phyloP scores from a whole-genome alignment of 2,797 vertebrate species.

The Syngnathus rostellatus region DNA sequence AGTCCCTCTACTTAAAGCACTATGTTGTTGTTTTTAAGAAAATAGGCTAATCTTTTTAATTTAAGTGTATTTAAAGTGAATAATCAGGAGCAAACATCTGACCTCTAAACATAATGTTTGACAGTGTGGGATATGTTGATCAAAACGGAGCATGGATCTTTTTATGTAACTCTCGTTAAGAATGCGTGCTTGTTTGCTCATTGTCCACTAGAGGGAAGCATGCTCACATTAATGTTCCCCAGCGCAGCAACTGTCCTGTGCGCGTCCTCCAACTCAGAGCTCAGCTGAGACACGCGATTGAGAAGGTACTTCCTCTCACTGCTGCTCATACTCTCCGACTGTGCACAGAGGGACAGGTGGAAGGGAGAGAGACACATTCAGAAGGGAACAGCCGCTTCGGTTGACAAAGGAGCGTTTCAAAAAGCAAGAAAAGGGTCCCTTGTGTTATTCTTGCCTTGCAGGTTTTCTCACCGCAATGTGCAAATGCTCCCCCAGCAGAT shows the following conservation, averaged over 20 bases:
- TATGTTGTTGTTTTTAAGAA: not conserved
- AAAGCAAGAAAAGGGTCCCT: not conserved
- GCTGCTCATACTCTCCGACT: slow-evolving; percentile 59
- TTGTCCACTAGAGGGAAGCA: slow-evolving; percentile 46
- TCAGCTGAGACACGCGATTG: slow-evolving; percentile 59
- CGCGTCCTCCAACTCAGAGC: slow-evolving; percentile 58
- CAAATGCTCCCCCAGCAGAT: slow-evolving; percentile 60
- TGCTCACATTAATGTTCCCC: slow-evolving; percentile 70
- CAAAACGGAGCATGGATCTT: too few relatives aligned
- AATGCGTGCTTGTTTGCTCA: not conserved
- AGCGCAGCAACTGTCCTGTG: slow-evolving; percentile 61
- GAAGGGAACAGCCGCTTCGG: not conserved
- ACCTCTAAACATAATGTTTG: too few relatives aligned
- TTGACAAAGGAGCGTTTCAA: slow-evolving; percentile 1
- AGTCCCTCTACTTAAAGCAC: not conserved
- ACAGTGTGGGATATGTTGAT: too few relatives aligned
- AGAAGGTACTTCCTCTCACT: slow-evolving; percentile 62
- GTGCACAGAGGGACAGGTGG: slow-evolving; percentile 5
- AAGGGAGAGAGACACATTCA: not conserved
- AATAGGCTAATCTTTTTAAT: not conserved
- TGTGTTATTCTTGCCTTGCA: not conserved
- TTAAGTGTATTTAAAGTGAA: not conserved
- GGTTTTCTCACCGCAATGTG: slow-evolving; percentile 60
- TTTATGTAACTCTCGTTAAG: too few relatives aligned
- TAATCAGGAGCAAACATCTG: not conserved